Evolutionary conservation across 2,113 vertebrate genomes (phyloP).

Genomic region (Aepyceros melampus): DNA sequence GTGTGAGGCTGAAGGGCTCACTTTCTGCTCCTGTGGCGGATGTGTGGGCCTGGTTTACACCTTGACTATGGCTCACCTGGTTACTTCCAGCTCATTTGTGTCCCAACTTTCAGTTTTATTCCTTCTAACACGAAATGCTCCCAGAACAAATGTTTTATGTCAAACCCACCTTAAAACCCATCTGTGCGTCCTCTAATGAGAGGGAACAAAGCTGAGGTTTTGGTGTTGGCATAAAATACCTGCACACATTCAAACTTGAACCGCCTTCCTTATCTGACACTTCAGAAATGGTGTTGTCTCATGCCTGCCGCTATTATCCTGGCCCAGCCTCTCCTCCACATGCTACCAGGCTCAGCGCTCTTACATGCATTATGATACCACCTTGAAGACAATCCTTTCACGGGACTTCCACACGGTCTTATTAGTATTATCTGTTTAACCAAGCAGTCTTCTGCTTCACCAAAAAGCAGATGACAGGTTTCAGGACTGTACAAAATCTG

Average conservation of each 20-base stretch:
- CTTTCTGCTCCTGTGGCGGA: rapidly evolving
- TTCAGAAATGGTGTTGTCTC: too few species aligned
- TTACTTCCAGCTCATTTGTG: background rate
- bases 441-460: background rate
- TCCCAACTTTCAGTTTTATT: background rate
- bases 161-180: background rate
- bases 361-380: background rate
- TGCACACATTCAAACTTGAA: background rate
- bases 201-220: background rate
- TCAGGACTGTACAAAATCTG: background rate
- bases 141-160: background rate
- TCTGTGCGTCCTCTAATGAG: background rate
- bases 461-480: background rate
- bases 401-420: background rate
- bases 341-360: background rate
- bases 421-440: background rate
- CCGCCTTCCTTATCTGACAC: background rate
- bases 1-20: background rate
- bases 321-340: background rate
- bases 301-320: background rate
- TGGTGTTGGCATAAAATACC: background rate
- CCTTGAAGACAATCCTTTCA: background rate
- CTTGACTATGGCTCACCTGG: background rate
- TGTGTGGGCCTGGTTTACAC: background rate
- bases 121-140: background rate